These are phyloP conservation scores for Turdus rufiventris DNA, from an alignment of 2,113 vertebrate genomes.

Conservation along the genomic window DNA sequence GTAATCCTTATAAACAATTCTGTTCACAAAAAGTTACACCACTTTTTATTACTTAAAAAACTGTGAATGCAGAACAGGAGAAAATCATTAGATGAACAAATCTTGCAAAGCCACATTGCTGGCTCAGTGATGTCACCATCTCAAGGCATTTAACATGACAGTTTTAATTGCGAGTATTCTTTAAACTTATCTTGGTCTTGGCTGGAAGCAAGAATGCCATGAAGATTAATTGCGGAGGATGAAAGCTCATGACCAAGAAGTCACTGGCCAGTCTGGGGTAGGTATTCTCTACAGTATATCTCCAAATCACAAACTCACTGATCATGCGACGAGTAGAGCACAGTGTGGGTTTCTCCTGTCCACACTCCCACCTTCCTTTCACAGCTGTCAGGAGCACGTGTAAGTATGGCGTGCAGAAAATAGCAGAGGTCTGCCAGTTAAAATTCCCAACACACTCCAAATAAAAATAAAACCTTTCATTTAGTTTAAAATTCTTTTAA, in stretches of 20 bases:
- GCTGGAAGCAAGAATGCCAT: background rate
- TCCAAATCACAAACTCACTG: background rate
- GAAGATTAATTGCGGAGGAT: background rate
- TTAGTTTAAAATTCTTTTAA: background rate
- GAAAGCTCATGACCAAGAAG: background rate
- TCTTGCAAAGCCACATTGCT: background rate
- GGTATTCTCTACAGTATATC: background rate
- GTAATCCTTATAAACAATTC: background rate
- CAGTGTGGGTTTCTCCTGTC: background rate
- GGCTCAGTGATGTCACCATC: background rate
- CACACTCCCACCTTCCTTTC: background rate
- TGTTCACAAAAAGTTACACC: background rate
- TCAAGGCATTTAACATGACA: background rate
- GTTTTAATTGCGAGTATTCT: background rate
- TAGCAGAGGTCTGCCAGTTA: background rate
- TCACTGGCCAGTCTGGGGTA: background rate
- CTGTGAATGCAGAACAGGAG: background rate
- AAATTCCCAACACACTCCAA: background rate
- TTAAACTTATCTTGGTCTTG: background rate
- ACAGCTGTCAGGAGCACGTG: background rate
- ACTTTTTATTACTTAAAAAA: background rate
- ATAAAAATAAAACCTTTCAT: background rate
- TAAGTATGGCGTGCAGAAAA: background rate
- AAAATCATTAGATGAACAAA: background rate
- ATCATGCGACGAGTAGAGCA: background rate